Base-by-base conservation (phyloP, 2,888 invertebrate genomes). In the Artemia sp. region DNA sequence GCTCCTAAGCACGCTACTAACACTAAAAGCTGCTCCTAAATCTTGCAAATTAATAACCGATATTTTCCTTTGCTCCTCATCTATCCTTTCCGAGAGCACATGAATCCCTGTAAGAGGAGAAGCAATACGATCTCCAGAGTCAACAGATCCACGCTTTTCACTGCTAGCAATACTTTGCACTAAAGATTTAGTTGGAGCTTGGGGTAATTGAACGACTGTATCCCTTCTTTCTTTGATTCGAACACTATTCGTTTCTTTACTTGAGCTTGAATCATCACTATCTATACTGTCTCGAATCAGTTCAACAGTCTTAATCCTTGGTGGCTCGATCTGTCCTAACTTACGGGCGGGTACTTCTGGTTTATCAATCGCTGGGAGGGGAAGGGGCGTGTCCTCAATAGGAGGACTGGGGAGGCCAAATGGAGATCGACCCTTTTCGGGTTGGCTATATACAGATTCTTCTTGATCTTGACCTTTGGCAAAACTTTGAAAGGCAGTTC, bases 21-120 rank as follows among this genome's bases (percentile, higher is more conserved):
- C 19, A 67, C 19, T 74, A 70, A 75, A 75, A 51, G 75, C 74
- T 24, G 75, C 73, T 51, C 73, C 72, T 51, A 75, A 72, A 70
- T 75, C 75, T 51, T 73, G 73, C 51, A 75, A 64, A 67, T 73
- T 74, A 14, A 75, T 75, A 14, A 75, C 74, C 10, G 75, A 74
- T 14, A 74, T 71, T 69, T 74, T 75, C 50, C 73, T 70, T 58
- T 71, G 69, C 51, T 74, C 73, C 12, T 72, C 73, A n/a, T 69
- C 71, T 52, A 72, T 71, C 38, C 68, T 70, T 70, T 73, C 69
- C 6, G 69, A 69, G 9, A 71, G 51, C 9, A 71, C 69, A 19
- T 69, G 66, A 51, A 69, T 67, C 12, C 67, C 70, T 11, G 68
- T 67, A 8, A 24, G 68, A 51, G 58, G 68, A 10, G 58, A 14